Evolutionary conservation across 2,113 vertebrate genomes (phyloP).

Genomic region (Eonycteris spelaea): DNA sequence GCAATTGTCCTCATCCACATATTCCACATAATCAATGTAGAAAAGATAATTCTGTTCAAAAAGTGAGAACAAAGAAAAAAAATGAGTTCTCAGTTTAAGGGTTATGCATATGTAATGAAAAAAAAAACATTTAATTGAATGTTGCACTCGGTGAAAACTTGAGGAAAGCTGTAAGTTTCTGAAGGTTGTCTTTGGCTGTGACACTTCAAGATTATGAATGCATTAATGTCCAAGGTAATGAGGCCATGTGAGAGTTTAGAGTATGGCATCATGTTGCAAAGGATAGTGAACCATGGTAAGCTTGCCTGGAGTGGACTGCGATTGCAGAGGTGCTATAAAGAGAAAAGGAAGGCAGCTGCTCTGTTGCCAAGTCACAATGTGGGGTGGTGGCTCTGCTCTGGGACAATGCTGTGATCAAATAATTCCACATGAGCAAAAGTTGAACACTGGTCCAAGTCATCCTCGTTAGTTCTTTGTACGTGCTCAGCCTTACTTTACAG

Average conservation of each 20-base stretch:
- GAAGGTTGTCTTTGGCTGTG: not conserved
- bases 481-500: not conserved
- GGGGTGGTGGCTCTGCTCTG: not conserved
- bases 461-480: not conserved
- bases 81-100: not conserved
- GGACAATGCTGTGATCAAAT: not conserved
- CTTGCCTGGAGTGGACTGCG: not conserved
- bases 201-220: not conserved
- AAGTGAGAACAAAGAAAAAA: not conserved
- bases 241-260: not conserved
- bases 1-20: not conserved
- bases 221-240: not conserved
- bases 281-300: not conserved
- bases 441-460: not conserved
- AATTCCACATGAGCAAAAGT: not conserved
- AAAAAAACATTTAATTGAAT: not conserved
- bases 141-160: not conserved
- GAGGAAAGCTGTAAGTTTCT: not conserved
- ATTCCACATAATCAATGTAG: not conserved
- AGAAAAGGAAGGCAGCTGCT: not conserved
- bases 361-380: not conserved
- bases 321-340: not conserved
- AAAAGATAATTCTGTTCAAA: not conserved
- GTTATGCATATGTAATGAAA: not conserved
- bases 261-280: not conserved